A percentile compares a stretch with the other conserved stretches of the same genome.
phyloP scores from a whole-genome alignment of 2,113 vertebrate species.

The Ailuropoda melanoleuca region DNA sequence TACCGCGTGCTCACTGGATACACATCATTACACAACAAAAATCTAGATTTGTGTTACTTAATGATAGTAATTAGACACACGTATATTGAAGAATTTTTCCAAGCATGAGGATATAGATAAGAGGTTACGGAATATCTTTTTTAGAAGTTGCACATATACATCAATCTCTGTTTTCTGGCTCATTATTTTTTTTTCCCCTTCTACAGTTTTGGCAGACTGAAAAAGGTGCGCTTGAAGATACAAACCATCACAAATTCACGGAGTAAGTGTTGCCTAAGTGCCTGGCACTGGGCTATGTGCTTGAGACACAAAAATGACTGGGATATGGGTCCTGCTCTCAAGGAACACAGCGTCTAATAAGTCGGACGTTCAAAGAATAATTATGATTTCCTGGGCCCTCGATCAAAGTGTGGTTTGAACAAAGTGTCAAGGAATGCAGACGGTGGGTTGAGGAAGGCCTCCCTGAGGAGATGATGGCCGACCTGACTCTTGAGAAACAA shows the following conservation, averaged over 20 bases:
- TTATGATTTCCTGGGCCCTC: neutral
- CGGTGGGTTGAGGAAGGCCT: neutral
- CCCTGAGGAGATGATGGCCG: neutral
- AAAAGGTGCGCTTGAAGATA: neutral
- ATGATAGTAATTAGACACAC: slow-evolving; percentile 37
- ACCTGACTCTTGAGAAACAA: neutral
- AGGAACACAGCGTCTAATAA: neutral
- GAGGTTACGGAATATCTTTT: neutral
- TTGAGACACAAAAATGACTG: neutral
- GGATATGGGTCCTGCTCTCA: neutral
- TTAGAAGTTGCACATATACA: neutral
- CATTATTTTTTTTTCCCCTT: neutral
- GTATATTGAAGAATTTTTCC: neutral
- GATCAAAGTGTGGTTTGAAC: neutral
- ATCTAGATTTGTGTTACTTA: slow-evolving; percentile 24
- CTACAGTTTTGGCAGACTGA: neutral
- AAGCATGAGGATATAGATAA: neutral
- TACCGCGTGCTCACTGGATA: neutral
- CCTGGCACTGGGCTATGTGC: neutral
- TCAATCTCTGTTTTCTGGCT: neutral
- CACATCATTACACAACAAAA: slow-evolving; percentile 14
- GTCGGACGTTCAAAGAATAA: neutral
- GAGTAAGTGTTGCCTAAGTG: neutral
- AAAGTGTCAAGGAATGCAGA: neutral
- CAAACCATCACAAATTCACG: neutral